These are phyloP conservation scores for Tuta absoluta DNA, from an alignment of 2,888 invertebrate species.

Conservation along the genomic window DNA sequence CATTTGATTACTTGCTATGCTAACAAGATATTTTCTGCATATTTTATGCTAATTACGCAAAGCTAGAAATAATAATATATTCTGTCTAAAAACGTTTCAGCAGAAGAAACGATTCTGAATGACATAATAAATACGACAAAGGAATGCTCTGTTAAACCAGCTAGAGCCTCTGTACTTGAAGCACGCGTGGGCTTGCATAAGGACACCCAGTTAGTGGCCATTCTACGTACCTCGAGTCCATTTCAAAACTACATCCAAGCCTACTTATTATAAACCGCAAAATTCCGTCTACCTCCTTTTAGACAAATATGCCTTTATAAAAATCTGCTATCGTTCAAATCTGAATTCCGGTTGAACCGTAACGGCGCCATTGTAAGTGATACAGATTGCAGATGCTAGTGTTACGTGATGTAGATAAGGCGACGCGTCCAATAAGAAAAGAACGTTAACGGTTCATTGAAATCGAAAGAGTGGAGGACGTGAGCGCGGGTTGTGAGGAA, in stretches of 20 bases:
- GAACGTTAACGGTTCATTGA: slow-evolving; percentile 79
- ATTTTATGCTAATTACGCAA: not conserved
- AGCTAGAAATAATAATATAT: not conserved
- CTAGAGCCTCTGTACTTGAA: slow-evolving; percentile 42
- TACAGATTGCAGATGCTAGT: slow-evolving; percentile 45
- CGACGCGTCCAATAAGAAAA: slow-evolving; percentile 61
- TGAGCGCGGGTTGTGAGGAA: slow-evolving; percentile 47
- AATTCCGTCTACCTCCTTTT: slow-evolving; percentile 6
- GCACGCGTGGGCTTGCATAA: slow-evolving; percentile 63
- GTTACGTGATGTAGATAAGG: slow-evolving; percentile 69
- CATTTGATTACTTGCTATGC: not conserved
- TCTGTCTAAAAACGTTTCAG: not conserved
- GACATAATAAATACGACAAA: slow-evolving; percentile 31
- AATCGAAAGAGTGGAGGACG: slow-evolving; percentile 70
- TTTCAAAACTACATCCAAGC: slow-evolving; percentile 45
- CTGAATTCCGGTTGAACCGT: slow-evolving; percentile 42
- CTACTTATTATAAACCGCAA: slow-evolving; percentile 11
- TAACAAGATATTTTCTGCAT: not conserved
- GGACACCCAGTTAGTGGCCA: slow-evolving; percentile 57
- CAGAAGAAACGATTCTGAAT: slow-evolving; percentile 15
- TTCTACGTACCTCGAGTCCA: slow-evolving; percentile 50
- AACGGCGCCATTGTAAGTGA: slow-evolving; percentile 36
- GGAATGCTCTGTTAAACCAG: slow-evolving; percentile 30
- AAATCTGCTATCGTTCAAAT: slow-evolving; percentile 33
- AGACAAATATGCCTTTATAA: not conserved